Base-by-base conservation (phyloP, 2,888 invertebrate genomes). In the Heliconius hortense region DNA sequence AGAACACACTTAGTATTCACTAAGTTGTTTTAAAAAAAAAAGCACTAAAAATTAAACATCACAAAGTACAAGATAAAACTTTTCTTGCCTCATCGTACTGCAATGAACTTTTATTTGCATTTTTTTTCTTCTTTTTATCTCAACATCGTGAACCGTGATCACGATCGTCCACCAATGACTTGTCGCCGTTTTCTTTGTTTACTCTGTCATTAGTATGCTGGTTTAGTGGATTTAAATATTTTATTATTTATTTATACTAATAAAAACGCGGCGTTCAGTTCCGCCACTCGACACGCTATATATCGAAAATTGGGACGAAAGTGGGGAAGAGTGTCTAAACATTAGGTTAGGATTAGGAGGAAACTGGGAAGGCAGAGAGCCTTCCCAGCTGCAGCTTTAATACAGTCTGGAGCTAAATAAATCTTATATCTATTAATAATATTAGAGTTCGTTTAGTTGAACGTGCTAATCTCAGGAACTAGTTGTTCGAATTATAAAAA, bases 141-240 rank as follows among this genome's bases (percentile, higher is more conserved):
- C 39, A 26, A 21, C 70, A 10, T 39, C 71, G 71, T 43, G 71
- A 60, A 24, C 60, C 71, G 71, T 71, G 74, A 74, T 69, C 74
- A 74, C 69, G 63, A 74, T 60, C 74, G 70, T 35, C 69, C 48
- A 53, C 62, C 74, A 62, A 74, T 63, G 56, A 62, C 63, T 62
- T 69, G 69, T 56, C 69, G 62, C 74, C 53, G 18, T 63, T 69
- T 63, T 62, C 74, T 63, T 74, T 74, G 69, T 69, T 63, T 71
- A 60, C 39, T 35, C 26, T 24, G 26, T 60, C 59, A 60, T 71
- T 71, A 71, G 60, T 39, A 60, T 18, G 35, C 31, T 53, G 11
- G 31, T n/a, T 39, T 64, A 35, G 69, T 15, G 56, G 3, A n/a
- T 59, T 70, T 59, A 4, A 59, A 60, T 39, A 60, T 60, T 70